Percentiles rank a stretch among this genome's conserved stretches.
These are phyloP conservation scores for Diloba caeruleocephala DNA, from an alignment of 2,888 invertebrate genomes.

Conservation along the genomic window DNA sequence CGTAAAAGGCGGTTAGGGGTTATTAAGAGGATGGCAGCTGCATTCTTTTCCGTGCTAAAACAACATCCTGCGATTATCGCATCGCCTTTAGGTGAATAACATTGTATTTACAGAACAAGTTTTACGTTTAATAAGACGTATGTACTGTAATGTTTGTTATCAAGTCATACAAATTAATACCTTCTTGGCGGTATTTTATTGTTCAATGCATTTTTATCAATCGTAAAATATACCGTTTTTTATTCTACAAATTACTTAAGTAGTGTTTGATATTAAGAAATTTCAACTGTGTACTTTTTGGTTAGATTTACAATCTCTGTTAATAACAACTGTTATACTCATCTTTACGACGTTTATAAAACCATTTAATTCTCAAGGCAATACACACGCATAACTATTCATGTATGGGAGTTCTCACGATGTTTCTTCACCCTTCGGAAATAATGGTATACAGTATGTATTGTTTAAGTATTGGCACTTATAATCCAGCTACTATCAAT, in stretches of 20 bases:
- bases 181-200: constrained; percentile 17
- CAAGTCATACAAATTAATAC: constrained; percentile 21
- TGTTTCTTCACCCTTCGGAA: constrained; percentile 18
- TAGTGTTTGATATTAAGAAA: not conserved
- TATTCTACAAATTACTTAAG: constrained; percentile 12
- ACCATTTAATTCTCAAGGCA: no score
- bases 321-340: no score
- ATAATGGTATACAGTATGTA: constrained; percentile 9
- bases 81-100: no score
- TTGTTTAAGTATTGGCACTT: constrained; percentile 25
- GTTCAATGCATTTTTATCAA: constrained; percentile 16
- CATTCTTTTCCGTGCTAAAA: no score
- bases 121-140: not conserved
- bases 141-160: constrained; percentile 27
- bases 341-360: no score
- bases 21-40: no score
- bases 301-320: not conserved
- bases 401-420: constrained; percentile 33
- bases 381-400: not conserved
- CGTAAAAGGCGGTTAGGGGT: no score
- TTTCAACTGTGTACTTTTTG: not conserved
- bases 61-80: no score
- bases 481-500: no score
- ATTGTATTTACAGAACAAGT: no score
- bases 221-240: not conserved